Evolutionary conservation across 2,113 vertebrate genomes (phyloP), one percentile per base, ranked within the genome.

Genomic region (Megaptera novaeangliae): DNA sequence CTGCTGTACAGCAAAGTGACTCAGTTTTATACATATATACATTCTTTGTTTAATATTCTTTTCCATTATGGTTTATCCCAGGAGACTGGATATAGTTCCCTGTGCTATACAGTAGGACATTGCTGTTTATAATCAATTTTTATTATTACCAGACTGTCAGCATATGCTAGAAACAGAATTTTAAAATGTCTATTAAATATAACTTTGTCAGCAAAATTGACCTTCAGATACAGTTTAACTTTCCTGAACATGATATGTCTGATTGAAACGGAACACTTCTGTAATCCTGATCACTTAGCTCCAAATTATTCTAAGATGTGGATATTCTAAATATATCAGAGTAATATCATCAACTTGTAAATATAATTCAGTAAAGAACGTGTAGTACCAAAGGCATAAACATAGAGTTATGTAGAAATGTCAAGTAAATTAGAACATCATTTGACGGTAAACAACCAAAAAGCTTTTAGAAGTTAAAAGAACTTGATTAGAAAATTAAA

Each of bases 281-380:
- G 96, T 96, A 98, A 98, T 93, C 77, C 94, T 34, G 96, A 98
- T 97, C 97, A 97, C 96, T 96, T 46, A 93, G 95, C 94, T 97
- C 29, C 20, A 66, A 95, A 96, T 98, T 97, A 97, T 74, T 97
- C 97, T 97, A 98, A 98, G 98, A 98, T 95, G 92, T 94, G 96
- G 96, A 91, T 57, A 49, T 8, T 94, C 97, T 98, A 98, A 98
- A 98, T 98, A 97, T 98, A 98, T 97, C 92, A 86, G 6, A 97
- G 91, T 74, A 94, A 36, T 69, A 98, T 95, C 84, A 96, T 75
- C 82, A 96, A 82, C 86, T 97, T 29, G 0, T 72, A 97, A 91
- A 98, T 94, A 71, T 87, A 77, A 92, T 83, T 96, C 88, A 83
- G 18, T 66, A 87, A 90, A 91, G 36, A 93, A 93, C 29, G 1